Conservation (phyloP, 1,140 invertebrate genomes). For the Pseudomyrmex pallidus region DNA sequence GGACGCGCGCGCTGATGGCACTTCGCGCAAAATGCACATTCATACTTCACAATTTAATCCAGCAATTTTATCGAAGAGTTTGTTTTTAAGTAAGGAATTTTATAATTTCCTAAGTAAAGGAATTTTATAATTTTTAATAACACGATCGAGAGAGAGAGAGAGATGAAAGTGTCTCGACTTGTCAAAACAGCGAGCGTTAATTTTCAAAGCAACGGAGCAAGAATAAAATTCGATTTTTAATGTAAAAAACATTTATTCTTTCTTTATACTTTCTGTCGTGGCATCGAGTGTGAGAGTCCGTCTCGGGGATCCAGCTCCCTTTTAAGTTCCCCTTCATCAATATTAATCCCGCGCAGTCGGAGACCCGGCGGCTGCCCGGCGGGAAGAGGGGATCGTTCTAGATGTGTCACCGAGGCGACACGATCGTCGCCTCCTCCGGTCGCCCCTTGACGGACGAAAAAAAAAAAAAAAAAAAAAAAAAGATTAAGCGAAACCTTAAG, state of each 20-base stretch:
- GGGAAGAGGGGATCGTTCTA: constrained; percentile 63
- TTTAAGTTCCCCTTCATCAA: constrained; percentile 65
- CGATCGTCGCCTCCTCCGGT: constrained; percentile 40
- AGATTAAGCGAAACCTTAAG: constrained; percentile 77
- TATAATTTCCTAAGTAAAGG: background rate
- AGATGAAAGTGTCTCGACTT: no score
- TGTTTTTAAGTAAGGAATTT: background rate
- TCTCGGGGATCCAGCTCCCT: constrained; percentile 11
- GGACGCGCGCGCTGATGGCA: background rate
- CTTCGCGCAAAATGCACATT: constrained; percentile 26
- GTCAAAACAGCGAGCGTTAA: no score
- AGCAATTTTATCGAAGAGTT: background rate
- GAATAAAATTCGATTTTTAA: no score
- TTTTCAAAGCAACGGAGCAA: no score
- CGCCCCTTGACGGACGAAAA: constrained; percentile 14
- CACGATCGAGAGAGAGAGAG: no score
- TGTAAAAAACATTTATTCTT: no score
- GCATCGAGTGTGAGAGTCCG: constrained; percentile 26
- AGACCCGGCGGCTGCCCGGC: constrained; percentile 1
- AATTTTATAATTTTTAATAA: background rate
- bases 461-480: constrained; percentile 37
- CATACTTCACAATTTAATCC: constrained; percentile 53
- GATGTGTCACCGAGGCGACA: constrained; percentile 57
- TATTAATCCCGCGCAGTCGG: constrained; percentile 63
- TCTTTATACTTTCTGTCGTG: background rate